Evolutionary conservation across 2,113 vertebrate genomes (phyloP).

Genomic region (Tachuris rubrigastra): DNA sequence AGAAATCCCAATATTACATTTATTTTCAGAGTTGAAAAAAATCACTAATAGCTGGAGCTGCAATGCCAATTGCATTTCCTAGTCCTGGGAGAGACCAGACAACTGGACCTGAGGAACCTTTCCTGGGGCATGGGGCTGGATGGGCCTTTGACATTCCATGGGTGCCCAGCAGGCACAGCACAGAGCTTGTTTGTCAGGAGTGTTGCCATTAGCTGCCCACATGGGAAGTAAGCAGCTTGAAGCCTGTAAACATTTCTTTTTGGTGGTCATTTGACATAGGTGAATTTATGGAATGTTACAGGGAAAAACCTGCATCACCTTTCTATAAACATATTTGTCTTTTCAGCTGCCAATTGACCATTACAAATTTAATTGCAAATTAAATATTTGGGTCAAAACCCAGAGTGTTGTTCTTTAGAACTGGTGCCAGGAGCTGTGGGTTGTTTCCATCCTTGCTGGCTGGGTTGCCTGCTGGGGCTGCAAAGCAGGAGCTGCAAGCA

Average conservation of each 20-base stretch:
- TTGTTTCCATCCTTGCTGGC: not conserved
- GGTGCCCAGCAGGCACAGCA: not conserved
- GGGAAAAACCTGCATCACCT: not conserved
- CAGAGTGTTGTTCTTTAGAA: not conserved
- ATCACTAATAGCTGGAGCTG: not conserved
- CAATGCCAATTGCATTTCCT: not conserved
- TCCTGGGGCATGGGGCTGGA: not conserved
- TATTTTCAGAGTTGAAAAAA: not conserved
- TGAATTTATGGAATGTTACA: not conserved
- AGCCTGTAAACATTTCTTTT: not conserved
- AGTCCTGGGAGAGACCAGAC: not conserved
- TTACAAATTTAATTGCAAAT: constrained; percentile 3
- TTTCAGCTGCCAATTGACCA: constrained; percentile 12
- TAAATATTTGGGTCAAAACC: not conserved
- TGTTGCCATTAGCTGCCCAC: not conserved
- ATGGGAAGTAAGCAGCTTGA: not conserved
- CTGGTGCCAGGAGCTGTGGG: not conserved
- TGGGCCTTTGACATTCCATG: accelerated
- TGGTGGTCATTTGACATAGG: not conserved
- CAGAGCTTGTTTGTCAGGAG: not conserved
- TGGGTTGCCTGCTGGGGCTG: not conserved
- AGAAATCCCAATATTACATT: not conserved
- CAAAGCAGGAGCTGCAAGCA: not conserved
- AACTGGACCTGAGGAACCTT: not conserved
- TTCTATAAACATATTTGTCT: constrained; percentile 11